Evolutionary conservation across 2,113 vertebrate species (phyloP).

Genomic region (Archocentrus centrarchus): DNA sequence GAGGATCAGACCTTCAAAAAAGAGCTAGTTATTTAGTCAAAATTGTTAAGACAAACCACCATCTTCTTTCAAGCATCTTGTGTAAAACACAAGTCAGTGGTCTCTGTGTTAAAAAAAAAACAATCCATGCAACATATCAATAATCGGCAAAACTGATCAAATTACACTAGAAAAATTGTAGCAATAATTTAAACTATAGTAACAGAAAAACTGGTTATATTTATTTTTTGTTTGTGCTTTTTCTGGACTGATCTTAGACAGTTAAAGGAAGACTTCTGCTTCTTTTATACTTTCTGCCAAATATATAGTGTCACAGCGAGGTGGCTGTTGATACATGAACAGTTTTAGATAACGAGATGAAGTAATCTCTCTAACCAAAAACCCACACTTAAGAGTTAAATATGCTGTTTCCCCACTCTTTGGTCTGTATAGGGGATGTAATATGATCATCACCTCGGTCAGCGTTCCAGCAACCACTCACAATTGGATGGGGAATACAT

Average conservation of each 20-base stretch:
- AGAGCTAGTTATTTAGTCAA: too few relatives aligned
- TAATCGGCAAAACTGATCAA: neutral
- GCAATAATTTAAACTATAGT: neutral
- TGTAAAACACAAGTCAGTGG: neutral
- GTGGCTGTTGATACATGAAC: neutral
- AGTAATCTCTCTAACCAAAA: neutral
- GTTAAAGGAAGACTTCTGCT: neutral
- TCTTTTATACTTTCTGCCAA: neutral
- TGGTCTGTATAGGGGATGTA: too few relatives aligned
- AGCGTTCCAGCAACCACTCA: too few relatives aligned
- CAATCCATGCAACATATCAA: neutral
- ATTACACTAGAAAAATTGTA: neutral
- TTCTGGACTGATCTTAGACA: neutral
- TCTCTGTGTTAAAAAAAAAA: neutral
- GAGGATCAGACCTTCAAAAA: too few relatives aligned
- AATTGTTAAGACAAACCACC: neutral
- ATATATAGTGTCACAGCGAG: neutral
- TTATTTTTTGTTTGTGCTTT: neutral
- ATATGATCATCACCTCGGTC: too few relatives aligned
- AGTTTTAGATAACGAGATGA: neutral
- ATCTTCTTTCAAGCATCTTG: neutral
- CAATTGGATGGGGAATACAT: too few relatives aligned
- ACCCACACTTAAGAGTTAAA: too few relatives aligned
- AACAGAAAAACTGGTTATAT: neutral
- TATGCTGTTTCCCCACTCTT: too few relatives aligned